A percentile compares a stretch with the other conserved stretches of the same genome.
These are phyloP conservation scores for Solenopsis invicta DNA, from an alignment of 1,140 invertebrate species.

Conservation along the genomic window DNA sequence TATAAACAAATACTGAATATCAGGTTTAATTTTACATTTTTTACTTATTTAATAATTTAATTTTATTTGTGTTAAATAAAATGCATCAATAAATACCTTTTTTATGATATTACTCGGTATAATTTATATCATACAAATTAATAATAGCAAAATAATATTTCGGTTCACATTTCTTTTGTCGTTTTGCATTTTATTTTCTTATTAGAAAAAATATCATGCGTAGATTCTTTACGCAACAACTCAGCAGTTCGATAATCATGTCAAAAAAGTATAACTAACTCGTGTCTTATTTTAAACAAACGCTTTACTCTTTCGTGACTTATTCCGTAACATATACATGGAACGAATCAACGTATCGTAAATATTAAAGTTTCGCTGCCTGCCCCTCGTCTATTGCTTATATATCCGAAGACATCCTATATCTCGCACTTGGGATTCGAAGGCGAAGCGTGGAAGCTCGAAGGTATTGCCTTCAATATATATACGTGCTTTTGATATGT, in stretches of 20 bases:
- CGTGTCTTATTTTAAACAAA: conserved; percentile 4
- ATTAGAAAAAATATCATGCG: not conserved
- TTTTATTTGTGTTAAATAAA: not conserved
- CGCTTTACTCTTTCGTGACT: not conserved
- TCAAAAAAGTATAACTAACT: not conserved
- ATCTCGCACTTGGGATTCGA: conserved; percentile 37
- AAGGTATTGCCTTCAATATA: conserved; percentile 58
- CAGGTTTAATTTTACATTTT: not conserved
- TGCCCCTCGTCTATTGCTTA: conserved; percentile 30
- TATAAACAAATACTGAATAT: not conserved
- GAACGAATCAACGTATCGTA: conserved; percentile 23
- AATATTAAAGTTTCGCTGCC: conserved; percentile 42
- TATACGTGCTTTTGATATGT: conserved; percentile 73
- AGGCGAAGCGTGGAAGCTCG: conserved; percentile 54
- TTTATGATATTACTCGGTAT: not conserved
- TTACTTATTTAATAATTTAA: conserved; percentile 10
- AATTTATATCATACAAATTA: not conserved
- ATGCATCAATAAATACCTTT: not conserved
- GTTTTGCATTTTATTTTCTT: not conserved
- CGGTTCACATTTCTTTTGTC: not conserved
- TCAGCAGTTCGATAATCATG: not conserved
- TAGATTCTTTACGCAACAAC: not conserved
- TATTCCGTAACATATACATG: not conserved
- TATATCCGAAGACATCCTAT: conserved; percentile 7
- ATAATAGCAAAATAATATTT: not conserved